Conservation (phyloP, 2,113 vertebrate species). For the Bambusicola thoracicus region DNA sequence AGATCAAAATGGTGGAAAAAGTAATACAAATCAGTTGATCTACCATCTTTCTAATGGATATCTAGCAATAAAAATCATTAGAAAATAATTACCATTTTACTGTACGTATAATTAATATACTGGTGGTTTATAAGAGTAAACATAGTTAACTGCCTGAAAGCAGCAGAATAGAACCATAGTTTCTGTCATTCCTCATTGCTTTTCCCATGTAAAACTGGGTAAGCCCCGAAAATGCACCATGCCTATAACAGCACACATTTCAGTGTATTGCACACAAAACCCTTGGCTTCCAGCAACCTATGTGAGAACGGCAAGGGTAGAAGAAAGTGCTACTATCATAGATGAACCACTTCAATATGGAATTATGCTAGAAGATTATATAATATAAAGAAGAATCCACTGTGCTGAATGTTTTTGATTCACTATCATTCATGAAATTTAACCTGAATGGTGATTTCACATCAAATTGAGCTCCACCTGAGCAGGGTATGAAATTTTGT, state of each 20-base stretch:
- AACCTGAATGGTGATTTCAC: not conserved
- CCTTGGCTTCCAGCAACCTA: not conserved
- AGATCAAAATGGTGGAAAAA: not conserved
- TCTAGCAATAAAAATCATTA: not conserved
- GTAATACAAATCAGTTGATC: not conserved
- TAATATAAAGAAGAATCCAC: not conserved
- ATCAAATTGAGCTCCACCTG: not conserved
- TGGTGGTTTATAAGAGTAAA: not conserved
- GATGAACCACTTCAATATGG: not conserved
- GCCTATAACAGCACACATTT: not conserved
- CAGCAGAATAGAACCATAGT: not conserved
- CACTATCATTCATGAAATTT: not conserved
- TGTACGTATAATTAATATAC: accelerated
- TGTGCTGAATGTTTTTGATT: not conserved
- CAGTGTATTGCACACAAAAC: not conserved
- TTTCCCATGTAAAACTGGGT: not conserved
- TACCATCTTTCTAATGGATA: not conserved
- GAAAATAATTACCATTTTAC: not conserved
- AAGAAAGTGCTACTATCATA: not conserved
- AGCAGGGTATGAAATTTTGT: not conserved
- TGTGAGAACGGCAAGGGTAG: not conserved
- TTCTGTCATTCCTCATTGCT: not conserved
- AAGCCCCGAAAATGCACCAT: not conserved
- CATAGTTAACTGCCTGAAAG: not conserved
- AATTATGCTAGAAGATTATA: not conserved